These are phyloP conservation scores for Tiliqua scincoides DNA, from an alignment of 2,113 vertebrate genomes.

Conservation along the genomic window DNA sequence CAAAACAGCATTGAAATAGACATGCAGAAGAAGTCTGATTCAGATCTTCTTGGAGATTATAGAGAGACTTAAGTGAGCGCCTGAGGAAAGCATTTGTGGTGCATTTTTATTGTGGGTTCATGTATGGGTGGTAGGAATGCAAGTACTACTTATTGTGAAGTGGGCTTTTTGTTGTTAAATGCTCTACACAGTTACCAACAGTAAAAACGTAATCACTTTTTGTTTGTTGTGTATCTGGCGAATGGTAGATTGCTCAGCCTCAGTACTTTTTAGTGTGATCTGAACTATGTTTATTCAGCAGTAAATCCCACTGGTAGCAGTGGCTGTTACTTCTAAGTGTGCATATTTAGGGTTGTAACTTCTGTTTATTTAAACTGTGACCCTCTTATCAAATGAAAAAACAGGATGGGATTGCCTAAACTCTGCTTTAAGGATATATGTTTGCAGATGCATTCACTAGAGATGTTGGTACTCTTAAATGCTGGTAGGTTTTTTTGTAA, in stretches of 20 bases:
- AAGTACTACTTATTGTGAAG: slow-evolving; percentile 27
- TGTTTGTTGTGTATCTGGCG: not conserved
- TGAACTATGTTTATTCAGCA: not conserved
- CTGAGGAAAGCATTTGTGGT: slow-evolving; percentile 10
- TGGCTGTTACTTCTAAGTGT: not conserved
- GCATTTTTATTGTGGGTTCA: slow-evolving; percentile 12
- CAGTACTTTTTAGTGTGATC: not conserved
- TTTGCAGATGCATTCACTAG: not conserved
- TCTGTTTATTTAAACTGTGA: not conserved
- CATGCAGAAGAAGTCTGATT: not conserved
- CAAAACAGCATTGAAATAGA: slow-evolving; percentile 19
- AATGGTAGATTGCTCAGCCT: not conserved
- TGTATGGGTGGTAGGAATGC: not conserved
- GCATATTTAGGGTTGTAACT: not conserved
- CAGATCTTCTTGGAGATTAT: slow-evolving; percentile 21
- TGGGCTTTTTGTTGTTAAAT: not conserved
- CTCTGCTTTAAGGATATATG: not conserved
- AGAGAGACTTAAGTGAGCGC: slow-evolving; percentile 10
- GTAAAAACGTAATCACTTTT: not conserved
- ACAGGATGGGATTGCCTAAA: not conserved
- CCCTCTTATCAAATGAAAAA: not conserved
- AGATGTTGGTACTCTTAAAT: not conserved
- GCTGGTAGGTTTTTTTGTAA: not conserved
- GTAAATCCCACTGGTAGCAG: not conserved
- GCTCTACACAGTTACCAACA: not conserved